phyloP scores from a whole-genome alignment of 2,888 invertebrate species.

The Salpingus planirostris region DNA sequence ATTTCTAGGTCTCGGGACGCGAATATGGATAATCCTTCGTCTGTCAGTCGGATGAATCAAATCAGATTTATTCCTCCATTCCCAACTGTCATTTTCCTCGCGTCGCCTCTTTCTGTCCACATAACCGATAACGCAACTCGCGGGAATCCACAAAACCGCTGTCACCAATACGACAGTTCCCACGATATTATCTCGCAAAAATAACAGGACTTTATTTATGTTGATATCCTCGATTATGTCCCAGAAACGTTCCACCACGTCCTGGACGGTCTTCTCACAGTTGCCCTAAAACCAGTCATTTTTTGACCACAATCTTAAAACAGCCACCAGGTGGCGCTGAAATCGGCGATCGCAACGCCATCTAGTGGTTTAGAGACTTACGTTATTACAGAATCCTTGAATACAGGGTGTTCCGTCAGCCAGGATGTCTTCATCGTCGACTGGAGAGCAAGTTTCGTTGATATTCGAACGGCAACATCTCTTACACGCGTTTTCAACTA shows the following conservation, averaged over 20 bases:
- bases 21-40: conserved; percentile 58
- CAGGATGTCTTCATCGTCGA: conserved; percentile 78
- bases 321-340: not conserved
- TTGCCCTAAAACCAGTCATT: conserved; percentile 56
- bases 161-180: conserved; percentile 86
- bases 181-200: conserved; percentile 87
- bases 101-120: conserved; percentile 69
- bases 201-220: conserved; percentile 83
- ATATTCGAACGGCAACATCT: conserved; percentile 87
- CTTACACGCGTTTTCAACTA: conserved; percentile 87
- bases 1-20: conserved; percentile 33
- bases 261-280: conserved; percentile 90
- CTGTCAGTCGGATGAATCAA: conserved; percentile 67
- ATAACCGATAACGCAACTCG: conserved; percentile 79
- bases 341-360: not conserved
- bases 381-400: conserved; percentile 93
- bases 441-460: conserved; percentile 86
- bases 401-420: conserved; percentile 94
- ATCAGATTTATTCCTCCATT: conserved; percentile 62
- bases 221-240: conserved; percentile 95
- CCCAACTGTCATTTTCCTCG: conserved; percentile 59
- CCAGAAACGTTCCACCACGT: conserved; percentile 94
- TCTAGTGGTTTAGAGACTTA: conserved; percentile 33
- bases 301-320: conserved; percentile 1
- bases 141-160: conserved; percentile 91